phyloP scores from a whole-genome alignment of 2,888 invertebrate species.

The Aricia artaxerxes region DNA sequence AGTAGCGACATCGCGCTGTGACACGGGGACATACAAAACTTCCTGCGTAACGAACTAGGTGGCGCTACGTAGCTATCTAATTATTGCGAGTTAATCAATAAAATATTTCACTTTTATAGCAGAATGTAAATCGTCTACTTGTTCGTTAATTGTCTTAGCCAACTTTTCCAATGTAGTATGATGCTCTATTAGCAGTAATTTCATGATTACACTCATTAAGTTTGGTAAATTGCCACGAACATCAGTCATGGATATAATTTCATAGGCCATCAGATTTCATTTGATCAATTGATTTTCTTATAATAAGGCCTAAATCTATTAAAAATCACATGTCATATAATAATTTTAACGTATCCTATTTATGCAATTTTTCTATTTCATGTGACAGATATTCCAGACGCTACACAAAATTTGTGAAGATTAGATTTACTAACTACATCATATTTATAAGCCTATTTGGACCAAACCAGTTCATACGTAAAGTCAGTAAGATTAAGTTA shows the following conservation, averaged over 20 bases:
- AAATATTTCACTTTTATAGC: neutral
- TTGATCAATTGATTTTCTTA: no score
- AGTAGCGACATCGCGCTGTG: conserved; percentile 74
- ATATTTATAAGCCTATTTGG: neutral
- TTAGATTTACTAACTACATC: neutral
- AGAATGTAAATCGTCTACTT: neutral
- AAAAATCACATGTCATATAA: no score
- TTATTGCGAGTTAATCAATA: neutral
- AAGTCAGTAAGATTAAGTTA: neutral
- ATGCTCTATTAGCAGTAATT: no score
- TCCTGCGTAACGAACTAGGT: conserved; percentile 56
- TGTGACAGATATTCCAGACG: no score
- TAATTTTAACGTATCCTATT: no score
- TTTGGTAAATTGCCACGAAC: no score
- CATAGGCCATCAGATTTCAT: no score
- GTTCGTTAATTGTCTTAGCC: neutral
- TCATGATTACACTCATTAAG: no score
- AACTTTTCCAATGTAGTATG: neutral
- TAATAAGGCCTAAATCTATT: no score
- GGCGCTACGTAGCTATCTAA: conserved; percentile 51
- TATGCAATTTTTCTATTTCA: no score
- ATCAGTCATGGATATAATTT: no score
- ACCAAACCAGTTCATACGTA: neutral
- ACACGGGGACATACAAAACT: conserved; percentile 66
- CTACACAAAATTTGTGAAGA: neutral